Evolutionary conservation across 2,113 vertebrate species (phyloP).

Genomic region (Hyla sarda): DNA sequence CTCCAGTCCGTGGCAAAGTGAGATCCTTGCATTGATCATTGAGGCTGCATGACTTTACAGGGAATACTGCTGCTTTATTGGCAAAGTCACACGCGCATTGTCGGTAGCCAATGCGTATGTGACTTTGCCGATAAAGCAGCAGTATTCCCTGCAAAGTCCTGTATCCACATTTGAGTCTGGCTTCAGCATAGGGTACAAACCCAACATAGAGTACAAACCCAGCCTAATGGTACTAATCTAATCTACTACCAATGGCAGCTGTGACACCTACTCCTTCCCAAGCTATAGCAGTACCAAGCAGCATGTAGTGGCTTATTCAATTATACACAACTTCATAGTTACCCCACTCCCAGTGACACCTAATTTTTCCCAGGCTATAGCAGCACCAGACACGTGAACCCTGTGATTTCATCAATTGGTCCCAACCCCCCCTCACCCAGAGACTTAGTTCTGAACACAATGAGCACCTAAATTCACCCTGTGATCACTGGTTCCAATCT

Average conservation of each 20-base stretch:
- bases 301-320: background rate
- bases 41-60: no score
- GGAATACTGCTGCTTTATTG: no score
- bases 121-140: no score
- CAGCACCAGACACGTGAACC: background rate
- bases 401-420: background rate
- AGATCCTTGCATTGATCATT: no score
- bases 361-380: background rate
- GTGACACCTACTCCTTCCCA: background rate
- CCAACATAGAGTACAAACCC: no score
- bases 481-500: slow-evolving; percentile 46
- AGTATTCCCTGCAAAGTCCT: no score
- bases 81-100: no score
- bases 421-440: background rate
- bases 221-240: background rate
- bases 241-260: background rate
- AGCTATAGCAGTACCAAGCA: background rate
- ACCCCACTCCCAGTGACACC: background rate
- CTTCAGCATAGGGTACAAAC: no score
- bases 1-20: no score
- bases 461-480: slow-evolving; percentile 41
- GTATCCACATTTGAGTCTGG: no score
- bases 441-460: background rate
- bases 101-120: no score
- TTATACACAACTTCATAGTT: background rate